Evolutionary conservation across 2,888 invertebrate genomes (phyloP).

Genomic region (Microctonus aethiopoides): DNA sequence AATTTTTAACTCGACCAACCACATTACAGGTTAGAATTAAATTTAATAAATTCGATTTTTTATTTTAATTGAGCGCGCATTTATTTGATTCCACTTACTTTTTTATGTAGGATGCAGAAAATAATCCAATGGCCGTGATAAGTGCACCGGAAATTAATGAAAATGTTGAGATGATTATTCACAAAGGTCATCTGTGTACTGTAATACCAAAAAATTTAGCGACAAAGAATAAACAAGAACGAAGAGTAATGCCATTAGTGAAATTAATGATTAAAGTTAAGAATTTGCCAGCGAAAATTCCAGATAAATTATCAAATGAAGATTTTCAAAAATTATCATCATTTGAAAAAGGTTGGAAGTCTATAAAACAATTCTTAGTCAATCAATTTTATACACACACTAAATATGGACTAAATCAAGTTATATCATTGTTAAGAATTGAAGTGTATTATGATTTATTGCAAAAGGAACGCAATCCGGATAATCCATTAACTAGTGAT

Average conservation of each 20-base stretch:
- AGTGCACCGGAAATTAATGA: background rate
- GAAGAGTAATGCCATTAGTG: background rate
- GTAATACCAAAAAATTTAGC: conserved; percentile 41
- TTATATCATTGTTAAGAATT: conserved; percentile 45
- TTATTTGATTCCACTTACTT: background rate
- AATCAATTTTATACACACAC: conserved; percentile 52
- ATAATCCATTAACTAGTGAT: conserved; percentile 29
- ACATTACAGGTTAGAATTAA: conserved; percentile 59
- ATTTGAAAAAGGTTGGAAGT: conserved; percentile 54
- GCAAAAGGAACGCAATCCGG: conserved; percentile 45
- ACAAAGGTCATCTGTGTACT: conserved; percentile 39
- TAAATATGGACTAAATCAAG: conserved; percentile 35
- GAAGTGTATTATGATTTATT: conserved; percentile 48
- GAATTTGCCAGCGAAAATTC: conserved; percentile 3
- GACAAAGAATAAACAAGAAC: background rate
- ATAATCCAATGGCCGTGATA: background rate
- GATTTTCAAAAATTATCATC: conserved; percentile 23
- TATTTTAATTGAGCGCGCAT: background rate
- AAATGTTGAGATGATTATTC: conserved; percentile 4
- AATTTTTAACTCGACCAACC: conserved; percentile 57
- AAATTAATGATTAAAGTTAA: background rate
- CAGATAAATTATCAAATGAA: background rate
- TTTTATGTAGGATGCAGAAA: background rate
- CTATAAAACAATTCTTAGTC: conserved; percentile 53
- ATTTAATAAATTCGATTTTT: background rate